Conservation (phyloP, 2,888 invertebrate species). For the Alloscopus bannaensis region DNA sequence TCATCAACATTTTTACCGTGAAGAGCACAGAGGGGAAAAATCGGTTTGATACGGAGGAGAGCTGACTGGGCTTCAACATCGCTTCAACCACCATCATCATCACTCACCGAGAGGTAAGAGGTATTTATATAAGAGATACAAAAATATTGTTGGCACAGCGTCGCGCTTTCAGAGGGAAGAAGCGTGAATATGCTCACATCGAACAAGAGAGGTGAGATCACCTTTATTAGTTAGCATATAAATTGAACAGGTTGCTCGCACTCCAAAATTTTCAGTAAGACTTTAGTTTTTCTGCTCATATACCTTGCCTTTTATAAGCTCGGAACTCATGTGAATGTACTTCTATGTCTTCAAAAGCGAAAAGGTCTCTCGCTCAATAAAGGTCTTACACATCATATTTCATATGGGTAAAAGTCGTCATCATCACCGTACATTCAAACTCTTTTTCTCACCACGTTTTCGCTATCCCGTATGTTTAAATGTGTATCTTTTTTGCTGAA, state of each 20-base stretch:
- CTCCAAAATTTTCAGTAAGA: no score
- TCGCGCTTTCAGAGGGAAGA: no score
- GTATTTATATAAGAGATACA: no score
- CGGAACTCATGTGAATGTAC: constrained; percentile 4
- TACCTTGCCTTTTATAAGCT: no score
- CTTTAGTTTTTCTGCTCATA: no score
- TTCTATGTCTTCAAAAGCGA: no score
- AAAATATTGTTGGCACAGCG: no score
- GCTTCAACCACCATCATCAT: no score
- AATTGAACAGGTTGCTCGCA: constrained; percentile 64
- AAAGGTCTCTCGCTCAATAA: constrained; percentile 23
- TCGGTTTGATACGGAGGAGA: constrained; percentile 18
- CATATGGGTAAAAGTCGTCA: constrained; percentile 31
- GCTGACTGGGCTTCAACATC: neutral
- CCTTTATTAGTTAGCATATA: constrained; percentile 63
- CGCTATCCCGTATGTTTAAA: neutral
- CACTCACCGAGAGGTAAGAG: neutral
- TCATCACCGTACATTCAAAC: neutral
- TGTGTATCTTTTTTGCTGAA: constrained; percentile 7
- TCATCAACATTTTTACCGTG: constrained; percentile 13
- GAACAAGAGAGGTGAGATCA: constrained; percentile 44
- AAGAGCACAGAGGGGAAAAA: constrained; percentile 1
- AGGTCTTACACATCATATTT: constrained; percentile 42
- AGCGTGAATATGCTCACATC: neutral
- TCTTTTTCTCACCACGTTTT: neutral